Conservation (phyloP, 2,113 vertebrate species). For the Cairina moschata region DNA sequence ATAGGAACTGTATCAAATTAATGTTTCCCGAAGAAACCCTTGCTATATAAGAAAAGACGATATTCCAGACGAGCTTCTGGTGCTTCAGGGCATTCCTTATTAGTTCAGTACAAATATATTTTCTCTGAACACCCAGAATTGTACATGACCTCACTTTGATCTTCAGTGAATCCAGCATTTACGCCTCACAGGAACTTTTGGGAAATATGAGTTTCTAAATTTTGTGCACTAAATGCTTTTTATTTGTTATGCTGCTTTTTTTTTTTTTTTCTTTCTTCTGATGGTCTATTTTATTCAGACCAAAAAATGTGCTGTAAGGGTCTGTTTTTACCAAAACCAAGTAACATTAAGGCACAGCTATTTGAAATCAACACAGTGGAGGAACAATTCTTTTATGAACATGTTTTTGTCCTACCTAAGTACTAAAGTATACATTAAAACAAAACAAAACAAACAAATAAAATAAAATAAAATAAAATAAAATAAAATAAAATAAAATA, state of each 20-base stretch:
- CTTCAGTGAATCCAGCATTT: neutral
- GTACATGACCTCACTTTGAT: neutral
- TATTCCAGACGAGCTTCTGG: neutral
- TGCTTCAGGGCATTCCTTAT: neutral
- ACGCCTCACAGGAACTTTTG: neutral
- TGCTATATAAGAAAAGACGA: neutral
- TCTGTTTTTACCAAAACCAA: neutral
- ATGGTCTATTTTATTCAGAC: neutral
- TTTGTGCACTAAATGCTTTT: neutral
- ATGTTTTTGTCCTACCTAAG: neutral
- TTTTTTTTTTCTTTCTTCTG: too few species aligned
- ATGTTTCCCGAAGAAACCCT: neutral
- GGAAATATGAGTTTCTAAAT: neutral
- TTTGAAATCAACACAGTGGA: neutral
- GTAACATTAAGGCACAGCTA: neutral
- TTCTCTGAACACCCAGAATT: neutral
- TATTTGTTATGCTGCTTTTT: neutral
- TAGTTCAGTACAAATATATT: neutral
- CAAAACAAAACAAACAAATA: neutral
- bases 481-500: neutral
- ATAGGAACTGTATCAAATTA: neutral
- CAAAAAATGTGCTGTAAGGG: neutral
- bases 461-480: neutral
- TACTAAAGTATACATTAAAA: neutral
- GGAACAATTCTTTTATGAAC: neutral